Percentiles rank a stretch among this genome's conserved stretches.
Evolutionary conservation across 2,113 vertebrate genomes (phyloP).

Genomic region (Enhydra lutris): DNA sequence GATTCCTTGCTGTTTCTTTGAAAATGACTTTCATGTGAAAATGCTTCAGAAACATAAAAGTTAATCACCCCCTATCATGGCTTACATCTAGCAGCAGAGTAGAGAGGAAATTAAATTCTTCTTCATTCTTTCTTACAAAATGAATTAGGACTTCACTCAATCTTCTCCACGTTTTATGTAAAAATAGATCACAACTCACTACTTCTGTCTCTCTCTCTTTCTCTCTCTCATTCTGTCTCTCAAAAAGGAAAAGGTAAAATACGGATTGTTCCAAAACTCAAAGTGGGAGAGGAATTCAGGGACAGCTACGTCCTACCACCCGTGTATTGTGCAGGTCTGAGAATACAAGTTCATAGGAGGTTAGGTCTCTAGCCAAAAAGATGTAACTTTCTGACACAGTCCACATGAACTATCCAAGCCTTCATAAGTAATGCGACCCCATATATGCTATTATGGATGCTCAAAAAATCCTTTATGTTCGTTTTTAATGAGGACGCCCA

Average conservation of each 20-base stretch:
- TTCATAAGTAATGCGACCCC: neutral
- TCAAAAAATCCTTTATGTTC: neutral
- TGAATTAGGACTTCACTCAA: slow-evolving; percentile 36
- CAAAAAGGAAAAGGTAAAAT: neutral
- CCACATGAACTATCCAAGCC: neutral
- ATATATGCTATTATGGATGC: neutral
- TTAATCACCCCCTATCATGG: slow-evolving; percentile 65
- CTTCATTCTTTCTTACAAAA: slow-evolving; percentile 59
- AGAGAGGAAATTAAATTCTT: slow-evolving; percentile 61
- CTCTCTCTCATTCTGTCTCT: neutral
- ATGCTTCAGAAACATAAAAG: slow-evolving; percentile 64
- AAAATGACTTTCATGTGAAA: slow-evolving; percentile 72
- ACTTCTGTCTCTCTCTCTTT: no score
- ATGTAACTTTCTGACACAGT: neutral
- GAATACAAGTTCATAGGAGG: neutral
- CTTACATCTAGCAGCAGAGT: slow-evolving; percentile 44
- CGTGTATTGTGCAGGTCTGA: neutral
- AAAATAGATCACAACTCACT: neutral
- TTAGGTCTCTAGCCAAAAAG: neutral
- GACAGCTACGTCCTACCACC: neutral
- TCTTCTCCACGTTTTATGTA: neutral
- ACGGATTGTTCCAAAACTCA: slow-evolving; percentile 12
- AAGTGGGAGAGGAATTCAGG: neutral
- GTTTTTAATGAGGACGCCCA: neutral
- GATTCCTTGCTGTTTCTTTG: slow-evolving; percentile 54